Percentiles rank a stretch among this genome's conserved stretches.
Evolutionary conservation across 2,888 invertebrate species (phyloP).

Genomic region (Venusia cambrica): DNA sequence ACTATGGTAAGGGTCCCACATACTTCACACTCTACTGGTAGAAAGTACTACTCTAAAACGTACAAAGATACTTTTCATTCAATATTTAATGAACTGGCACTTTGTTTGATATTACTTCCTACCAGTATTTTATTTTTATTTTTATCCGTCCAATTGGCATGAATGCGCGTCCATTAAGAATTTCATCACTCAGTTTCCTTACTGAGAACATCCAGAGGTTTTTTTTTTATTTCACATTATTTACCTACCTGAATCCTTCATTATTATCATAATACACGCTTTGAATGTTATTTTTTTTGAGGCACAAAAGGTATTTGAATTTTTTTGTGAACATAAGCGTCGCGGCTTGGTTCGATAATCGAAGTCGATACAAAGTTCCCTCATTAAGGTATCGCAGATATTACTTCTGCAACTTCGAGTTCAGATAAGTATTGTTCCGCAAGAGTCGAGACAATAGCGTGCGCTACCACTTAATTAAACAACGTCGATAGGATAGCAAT

Average conservation of each 20-base stretch:
- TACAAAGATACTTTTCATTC: slow-evolving; percentile 20
- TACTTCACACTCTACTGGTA: slow-evolving; percentile 48
- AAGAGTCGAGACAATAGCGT: slow-evolving; percentile 72
- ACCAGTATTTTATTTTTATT: slow-evolving; percentile 41
- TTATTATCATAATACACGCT: slow-evolving; percentile 23
- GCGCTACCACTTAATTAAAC: slow-evolving; percentile 75
- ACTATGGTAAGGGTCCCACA: slow-evolving; percentile 73
- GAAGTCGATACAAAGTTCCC: slow-evolving; percentile 77
- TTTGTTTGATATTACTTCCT: slow-evolving; percentile 37
- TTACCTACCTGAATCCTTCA: slow-evolving; percentile 32
- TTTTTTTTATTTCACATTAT: slow-evolving; percentile 37
- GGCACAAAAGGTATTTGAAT: slow-evolving; percentile 15
- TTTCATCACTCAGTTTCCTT: slow-evolving; percentile 37
- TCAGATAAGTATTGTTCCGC: slow-evolving; percentile 75
- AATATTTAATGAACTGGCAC: slow-evolving; percentile 28
- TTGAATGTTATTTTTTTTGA: slow-evolving; percentile 8
- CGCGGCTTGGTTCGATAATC: slow-evolving; percentile 67
- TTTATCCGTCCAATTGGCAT: slow-evolving; percentile 41
- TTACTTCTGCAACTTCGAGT: slow-evolving; percentile 73
- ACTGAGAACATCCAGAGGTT: slow-evolving; percentile 38
- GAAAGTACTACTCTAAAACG: slow-evolving; percentile 37
- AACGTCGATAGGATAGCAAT: slow-evolving; percentile 55
- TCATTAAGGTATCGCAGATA: slow-evolving; percentile 79
- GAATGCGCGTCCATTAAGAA: slow-evolving; percentile 66
- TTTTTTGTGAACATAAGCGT: slow-evolving; percentile 32